Evolutionary conservation across 2,797 vertebrate genomes (phyloP).

Genomic region (Hafferia zeledoni): DNA sequence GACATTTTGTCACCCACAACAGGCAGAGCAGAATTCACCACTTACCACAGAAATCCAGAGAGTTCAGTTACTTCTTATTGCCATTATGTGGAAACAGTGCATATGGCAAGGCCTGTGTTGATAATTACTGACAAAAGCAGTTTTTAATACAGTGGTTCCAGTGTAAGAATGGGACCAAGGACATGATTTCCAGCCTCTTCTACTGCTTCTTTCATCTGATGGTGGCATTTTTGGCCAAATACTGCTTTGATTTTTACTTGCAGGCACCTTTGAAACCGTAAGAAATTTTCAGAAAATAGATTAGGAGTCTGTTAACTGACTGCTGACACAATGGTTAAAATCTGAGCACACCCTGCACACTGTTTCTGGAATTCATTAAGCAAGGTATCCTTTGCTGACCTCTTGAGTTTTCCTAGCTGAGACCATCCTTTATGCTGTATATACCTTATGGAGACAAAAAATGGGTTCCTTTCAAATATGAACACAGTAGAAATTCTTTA

Average conservation of each 20-base stretch:
- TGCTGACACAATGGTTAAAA: neutral
- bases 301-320: neutral
- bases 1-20: neutral
- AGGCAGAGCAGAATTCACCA: neutral
- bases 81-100: neutral
- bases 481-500: neutral
- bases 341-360: neutral
- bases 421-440: neutral
- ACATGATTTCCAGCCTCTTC: neutral
- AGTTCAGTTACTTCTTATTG: neutral
- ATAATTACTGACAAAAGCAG: neutral
- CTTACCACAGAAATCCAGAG: neutral
- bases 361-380: constrained; percentile 53
- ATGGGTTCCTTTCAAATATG: neutral
- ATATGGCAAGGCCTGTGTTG: neutral
- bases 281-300: neutral
- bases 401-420: neutral
- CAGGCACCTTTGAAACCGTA: neutral
- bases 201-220: neutral
- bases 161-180: neutral
- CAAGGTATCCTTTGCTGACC: constrained; percentile 36
- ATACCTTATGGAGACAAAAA: neutral
- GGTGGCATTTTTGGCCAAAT: neutral
- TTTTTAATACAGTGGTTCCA: neutral
- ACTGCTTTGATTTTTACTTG: neutral